A percentile compares a stretch with the other conserved stretches of the same genome.
Conservation (phyloP, 2,113 vertebrate genomes). For the Arenaria interpres region DNA sequence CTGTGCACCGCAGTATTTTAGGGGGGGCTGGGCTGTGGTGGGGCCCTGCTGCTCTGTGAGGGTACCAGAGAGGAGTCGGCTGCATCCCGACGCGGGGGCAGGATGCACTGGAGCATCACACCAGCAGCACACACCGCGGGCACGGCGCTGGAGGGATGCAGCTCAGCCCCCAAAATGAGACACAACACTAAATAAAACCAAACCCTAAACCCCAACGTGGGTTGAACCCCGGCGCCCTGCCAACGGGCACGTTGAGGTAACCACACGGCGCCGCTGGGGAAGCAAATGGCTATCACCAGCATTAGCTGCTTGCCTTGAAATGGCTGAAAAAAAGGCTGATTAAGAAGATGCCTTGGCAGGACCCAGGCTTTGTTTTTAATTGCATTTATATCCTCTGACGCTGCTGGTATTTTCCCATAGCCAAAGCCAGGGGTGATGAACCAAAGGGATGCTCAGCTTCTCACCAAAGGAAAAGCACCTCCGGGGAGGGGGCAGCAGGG, state of each 20-base stretch:
- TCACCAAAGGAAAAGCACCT: background rate
- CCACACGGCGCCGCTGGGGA: background rate
- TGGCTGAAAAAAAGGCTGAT: background rate
- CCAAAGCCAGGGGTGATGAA: background rate
- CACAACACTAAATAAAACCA: no score
- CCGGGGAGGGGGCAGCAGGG: background rate
- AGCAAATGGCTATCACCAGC: accelerated
- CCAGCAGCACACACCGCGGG: background rate
- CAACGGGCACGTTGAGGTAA: background rate
- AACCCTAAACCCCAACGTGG: background rate
- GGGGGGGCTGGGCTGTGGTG: background rate
- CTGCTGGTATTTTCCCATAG: background rate
- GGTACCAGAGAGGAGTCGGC: accelerated
- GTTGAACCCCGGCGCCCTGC: background rate
- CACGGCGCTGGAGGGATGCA: accelerated
- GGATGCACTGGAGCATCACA: accelerated
- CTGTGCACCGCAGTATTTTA: background rate
- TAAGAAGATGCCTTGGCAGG: background rate
- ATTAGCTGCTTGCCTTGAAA: background rate
- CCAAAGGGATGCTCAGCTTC: background rate
- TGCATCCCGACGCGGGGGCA: background rate
- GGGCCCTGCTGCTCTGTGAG: background rate
- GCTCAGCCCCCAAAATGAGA: background rate
- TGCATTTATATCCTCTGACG: background rate
- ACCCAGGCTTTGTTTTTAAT: background rate